Base-by-base conservation (phyloP, 2,797 vertebrate species). In the Eupleurogrammus muticus region DNA sequence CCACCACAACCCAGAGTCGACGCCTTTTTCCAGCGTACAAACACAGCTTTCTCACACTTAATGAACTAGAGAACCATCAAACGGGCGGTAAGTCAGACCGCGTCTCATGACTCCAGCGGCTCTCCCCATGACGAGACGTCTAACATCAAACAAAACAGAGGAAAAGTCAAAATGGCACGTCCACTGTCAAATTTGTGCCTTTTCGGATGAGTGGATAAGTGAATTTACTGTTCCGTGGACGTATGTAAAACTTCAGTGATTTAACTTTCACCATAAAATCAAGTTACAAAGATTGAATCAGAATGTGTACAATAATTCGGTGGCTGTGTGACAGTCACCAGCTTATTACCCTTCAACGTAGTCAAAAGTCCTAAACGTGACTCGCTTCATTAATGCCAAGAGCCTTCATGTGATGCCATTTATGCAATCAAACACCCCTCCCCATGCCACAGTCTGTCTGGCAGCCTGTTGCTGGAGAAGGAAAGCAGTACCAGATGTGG, bases 401-500 rank as follows among this genome's bases (percentile, higher is more conserved):
- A 20, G 50, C 28, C 49, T 61, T 47, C 78, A 83, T 59, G 71
- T 82, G 70, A 81, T 64, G 73, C 52, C 66, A 66, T 79, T 75
- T 80, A 72, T 8, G 46, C 70, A 75, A 70, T 62, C 58, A 70
- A 61, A 70, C 34, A 55, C 48, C 28, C 48, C 64, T 52, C 55
- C 28, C 48, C 68, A 62, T 44, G 49, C 68, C 70, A 62, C 70
- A 73, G 70, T 82, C 78, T 70, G 80, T 75, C 83, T 81, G 81
- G 65, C 75, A 49, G 62, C 60, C 50, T 69, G 57, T 79, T 67
- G 73, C 70, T 82, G 81, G 67, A 76, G 80, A 70, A 79, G 83
- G 64, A 92, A 93, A 93, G 85, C 80, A 90, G 87, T 86, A 90
- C 86, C 93, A 93, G 92, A 93, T 94, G 93, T 94, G 86, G 63